These are phyloP conservation scores for Dryoscopus gambensis DNA, from an alignment of 2,113 vertebrate species.

Conservation along the genomic window DNA sequence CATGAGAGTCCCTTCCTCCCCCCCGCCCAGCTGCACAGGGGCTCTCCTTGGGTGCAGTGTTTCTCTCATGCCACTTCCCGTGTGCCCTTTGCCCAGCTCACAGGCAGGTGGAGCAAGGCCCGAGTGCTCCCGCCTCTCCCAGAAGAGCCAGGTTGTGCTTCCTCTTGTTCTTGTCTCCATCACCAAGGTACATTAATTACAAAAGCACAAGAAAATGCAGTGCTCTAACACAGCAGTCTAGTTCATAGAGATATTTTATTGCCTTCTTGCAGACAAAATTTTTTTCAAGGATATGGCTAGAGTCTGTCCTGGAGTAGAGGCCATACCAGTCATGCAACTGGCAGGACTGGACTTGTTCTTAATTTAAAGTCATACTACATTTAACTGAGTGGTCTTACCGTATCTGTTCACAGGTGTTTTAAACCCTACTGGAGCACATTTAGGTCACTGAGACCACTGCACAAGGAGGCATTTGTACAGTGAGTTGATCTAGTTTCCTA, in stretches of 20 bases:
- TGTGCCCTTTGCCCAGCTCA: not conserved
- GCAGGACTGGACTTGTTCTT: not conserved
- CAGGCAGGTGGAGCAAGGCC: not conserved
- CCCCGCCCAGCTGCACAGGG: not conserved
- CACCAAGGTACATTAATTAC: not conserved
- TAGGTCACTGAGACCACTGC: not conserved
- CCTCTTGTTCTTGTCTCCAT: not conserved
- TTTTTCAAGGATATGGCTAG: slow-evolving; percentile 2
- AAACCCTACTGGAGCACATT: not conserved
- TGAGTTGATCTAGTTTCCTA: not conserved
- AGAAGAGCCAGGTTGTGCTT: not conserved
- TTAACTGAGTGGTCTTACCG: not conserved
- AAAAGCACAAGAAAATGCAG: not conserved
- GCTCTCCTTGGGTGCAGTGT: not conserved
- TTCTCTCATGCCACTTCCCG: not conserved
- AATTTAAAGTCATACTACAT: not conserved
- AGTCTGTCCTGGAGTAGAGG: not conserved
- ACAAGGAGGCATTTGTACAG: not conserved
- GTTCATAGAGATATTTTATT: not conserved
- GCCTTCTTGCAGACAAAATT: not conserved
- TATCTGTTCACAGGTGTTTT: not conserved
- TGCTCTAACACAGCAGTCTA: not conserved
- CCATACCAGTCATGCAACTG: not conserved
- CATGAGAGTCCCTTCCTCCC: not conserved
- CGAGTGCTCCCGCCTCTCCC: not conserved